phyloP scores from a whole-genome alignment of 2,113 vertebrate species.

The Notiomystis cincta region DNA sequence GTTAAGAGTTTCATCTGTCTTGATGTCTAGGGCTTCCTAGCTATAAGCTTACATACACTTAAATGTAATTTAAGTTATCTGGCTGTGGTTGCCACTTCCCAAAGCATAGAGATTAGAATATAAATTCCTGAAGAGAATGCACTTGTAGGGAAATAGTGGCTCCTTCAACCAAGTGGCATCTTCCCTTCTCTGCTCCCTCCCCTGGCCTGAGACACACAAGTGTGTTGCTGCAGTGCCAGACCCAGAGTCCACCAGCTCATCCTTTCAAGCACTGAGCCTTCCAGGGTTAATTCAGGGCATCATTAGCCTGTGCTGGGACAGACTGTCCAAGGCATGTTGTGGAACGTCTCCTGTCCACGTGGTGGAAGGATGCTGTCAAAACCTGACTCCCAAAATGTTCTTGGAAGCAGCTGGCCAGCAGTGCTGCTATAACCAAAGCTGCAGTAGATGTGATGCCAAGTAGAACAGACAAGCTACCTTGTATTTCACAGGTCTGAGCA shows the following conservation, averaged over 20 bases:
- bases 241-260: not conserved
- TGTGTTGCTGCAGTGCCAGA: not conserved
- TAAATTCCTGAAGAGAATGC: not conserved
- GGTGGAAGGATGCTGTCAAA: not conserved
- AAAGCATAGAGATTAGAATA: not conserved
- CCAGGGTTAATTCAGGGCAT: not conserved
- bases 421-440: not conserved
- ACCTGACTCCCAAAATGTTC: not conserved
- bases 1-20: not conserved
- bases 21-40: not conserved
- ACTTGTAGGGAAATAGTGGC: not conserved
- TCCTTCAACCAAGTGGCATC: not conserved
- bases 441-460: not conserved
- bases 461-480: not conserved
- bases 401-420: constrained; percentile 1
- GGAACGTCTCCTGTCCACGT: not conserved
- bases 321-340: not conserved
- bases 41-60: not conserved
- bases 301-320: not conserved
- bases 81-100: not conserved
- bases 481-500: not conserved
- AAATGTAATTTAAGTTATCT: not conserved
- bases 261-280: not conserved
- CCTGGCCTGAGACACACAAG: not conserved
- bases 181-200: not conserved